phyloP scores from a whole-genome alignment of 2,888 invertebrate genomes.

The Ceramica pisi region DNA sequence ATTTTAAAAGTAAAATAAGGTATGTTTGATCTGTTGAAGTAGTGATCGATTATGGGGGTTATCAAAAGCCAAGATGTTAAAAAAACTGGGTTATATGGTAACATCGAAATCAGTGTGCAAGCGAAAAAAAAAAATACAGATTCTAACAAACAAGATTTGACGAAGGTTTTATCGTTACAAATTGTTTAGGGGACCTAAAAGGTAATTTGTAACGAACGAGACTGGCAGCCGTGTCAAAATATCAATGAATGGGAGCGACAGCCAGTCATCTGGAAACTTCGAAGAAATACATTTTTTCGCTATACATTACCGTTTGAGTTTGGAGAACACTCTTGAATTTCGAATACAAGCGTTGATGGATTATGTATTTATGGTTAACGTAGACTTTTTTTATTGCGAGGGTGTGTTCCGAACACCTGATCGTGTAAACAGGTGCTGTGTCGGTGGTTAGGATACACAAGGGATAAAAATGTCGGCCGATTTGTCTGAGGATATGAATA shows the following conservation, averaged over 20 bases:
- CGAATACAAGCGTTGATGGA: constrained; percentile 58
- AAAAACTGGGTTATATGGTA: neutral
- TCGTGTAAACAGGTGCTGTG: constrained; percentile 78
- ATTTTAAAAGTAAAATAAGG: neutral
- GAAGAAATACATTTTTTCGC: neutral
- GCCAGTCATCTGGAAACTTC: constrained; percentile 35
- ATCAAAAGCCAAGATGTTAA: neutral
- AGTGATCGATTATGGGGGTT: neutral
- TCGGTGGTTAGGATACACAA: constrained; percentile 56
- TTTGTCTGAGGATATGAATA: constrained; percentile 69
- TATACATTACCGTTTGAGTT: constrained; percentile 36
- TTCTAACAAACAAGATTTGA: constrained; percentile 34
- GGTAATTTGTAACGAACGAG: constrained; percentile 71
- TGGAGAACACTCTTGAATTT: neutral
- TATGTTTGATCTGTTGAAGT: neutral
- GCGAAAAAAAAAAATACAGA: constrained; percentile 9
- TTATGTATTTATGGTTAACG: constrained; percentile 6
- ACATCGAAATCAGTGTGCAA: neutral
- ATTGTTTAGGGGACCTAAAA: constrained; percentile 48
- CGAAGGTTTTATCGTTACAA: constrained; percentile 48
- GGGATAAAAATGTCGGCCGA: constrained; percentile 62
- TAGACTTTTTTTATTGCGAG: constrained; percentile 34
- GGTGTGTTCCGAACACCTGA: constrained; percentile 77
- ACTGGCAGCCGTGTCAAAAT: constrained; percentile 73
- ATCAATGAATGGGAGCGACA: constrained; percentile 72